Evolutionary conservation across 2,888 invertebrate genomes (phyloP), one percentile per base, ranked within the genome.

Genomic region (Cancer borealis): DNA sequence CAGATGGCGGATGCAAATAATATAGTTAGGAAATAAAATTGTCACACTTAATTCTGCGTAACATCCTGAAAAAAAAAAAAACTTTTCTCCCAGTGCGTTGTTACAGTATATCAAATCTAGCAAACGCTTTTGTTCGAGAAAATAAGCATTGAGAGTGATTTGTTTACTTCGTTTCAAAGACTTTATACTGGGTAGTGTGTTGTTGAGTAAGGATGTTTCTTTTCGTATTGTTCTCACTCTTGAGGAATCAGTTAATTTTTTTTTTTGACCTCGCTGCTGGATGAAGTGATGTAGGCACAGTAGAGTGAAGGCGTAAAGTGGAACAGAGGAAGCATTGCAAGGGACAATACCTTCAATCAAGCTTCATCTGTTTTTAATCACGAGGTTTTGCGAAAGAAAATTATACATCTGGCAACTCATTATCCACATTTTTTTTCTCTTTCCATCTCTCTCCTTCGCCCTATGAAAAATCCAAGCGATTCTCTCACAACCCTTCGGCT

Each of bases 1-100:
- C 79, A 79, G 79, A 79, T 79, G 79, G 79, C 79, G 30, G 79
- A 79, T 79, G 79, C 79, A 79, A 79, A 79, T 79, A 30, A 79
- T 79, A 79, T 30, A 30, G 30, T 12, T 26, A 79, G 12, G 79
- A 79, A 26, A 79, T 79, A 79, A 79, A 79, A 79, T 26, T 30
- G 79, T 79, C 79, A 79, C 79, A 30, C 79, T 30, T 79, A 79
- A 30, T 26, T 79, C 30, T 79, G 79, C 79, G 30, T 79, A 79
- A 79, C 79, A 79, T 30, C 30, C 79, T 79, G 30, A 79, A 8
- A 79, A 30, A 79, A 26, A 79, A 30, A 79, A 79, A 26, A 21
- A n/a, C 2, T 3, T 79, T 79, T n/a, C 66, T 66, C 66, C 66
- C 66, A 66, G 66, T n/a, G 66, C 66, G 30, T 79, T 30, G 79